Base-by-base conservation (phyloP, 2,113 vertebrate species). In the Theristicus caerulescens region DNA sequence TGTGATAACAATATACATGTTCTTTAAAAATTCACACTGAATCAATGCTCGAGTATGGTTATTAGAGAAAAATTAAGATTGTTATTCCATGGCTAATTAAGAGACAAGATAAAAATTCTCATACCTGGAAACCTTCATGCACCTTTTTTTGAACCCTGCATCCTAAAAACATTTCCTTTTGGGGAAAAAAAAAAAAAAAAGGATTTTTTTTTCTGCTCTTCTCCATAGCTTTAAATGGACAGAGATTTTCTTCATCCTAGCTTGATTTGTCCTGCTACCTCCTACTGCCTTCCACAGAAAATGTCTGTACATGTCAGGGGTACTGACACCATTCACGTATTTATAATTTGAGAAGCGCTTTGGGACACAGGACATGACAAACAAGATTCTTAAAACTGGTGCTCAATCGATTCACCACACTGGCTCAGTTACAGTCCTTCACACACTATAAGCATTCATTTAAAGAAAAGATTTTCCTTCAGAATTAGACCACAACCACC, bases 401-500 rank as follows among this genome's bases (percentile, higher is more conserved):
- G 61, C 61, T 96, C 72, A 44, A 7, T 82, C 27, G 6, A 46
- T 89, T 62, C 69, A 49, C 86, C 88, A 77, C 36, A 11, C 59
- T 73, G 82, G 65, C 89, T 94, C 77, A 10, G n/a, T 58, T 47
- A 54, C 44, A 86, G 52, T 34, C 62, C 58, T 85, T 42, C 87
- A 86, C 66, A 83, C 51, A 66, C 69, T 69, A 69, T 16, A 52
- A 88, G 71, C 65, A 78, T 66, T 79, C 91, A 86, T 78, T 88
- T 93, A 81, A 91, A 88, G 91, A 32, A 61, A 79, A 89, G 81
- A 89, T 95, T 93, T 94, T 69, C 89, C 79, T 94, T 93, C 87
- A 94, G 84, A 95, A 94, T 64, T 74, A 90, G 91, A 97, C 95
- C 94, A 88, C 91, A 96, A 90, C 46, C 84, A 77, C 94, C 47